These are phyloP conservation scores for Acanthoscelides obtectus DNA, from an alignment of 2,888 invertebrate species.

Conservation along the genomic window DNA sequence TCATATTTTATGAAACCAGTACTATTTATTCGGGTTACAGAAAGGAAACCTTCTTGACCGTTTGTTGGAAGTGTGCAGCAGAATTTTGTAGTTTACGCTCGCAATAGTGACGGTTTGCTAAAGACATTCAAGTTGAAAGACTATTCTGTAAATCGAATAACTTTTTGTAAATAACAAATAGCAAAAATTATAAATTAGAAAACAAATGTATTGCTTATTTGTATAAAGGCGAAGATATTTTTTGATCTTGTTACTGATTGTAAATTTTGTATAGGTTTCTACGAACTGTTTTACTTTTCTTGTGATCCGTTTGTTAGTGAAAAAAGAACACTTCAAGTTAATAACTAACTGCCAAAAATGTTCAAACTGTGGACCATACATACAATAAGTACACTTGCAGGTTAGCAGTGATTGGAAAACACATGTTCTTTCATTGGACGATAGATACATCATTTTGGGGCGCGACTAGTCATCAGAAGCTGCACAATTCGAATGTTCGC, in stretches of 20 bases:
- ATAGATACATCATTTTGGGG: background rate
- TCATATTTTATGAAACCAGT: too few relatives aligned
- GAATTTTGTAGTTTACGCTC: too few relatives aligned
- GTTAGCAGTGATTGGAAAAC: background rate
- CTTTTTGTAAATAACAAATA: constrained; percentile 21
- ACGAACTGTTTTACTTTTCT: constrained; percentile 17
- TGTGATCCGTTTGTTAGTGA: constrained; percentile 19
- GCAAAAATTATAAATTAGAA: constrained; percentile 23
- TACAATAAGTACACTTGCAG: constrained; percentile 16
- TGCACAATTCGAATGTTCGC: too few relatives aligned
- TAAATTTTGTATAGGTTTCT: constrained; percentile 26
- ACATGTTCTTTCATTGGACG: background rate
- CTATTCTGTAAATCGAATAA: background rate
- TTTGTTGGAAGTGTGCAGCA: background rate
- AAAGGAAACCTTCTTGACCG: background rate
- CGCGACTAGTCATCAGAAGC: background rate
- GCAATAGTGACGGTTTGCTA: too few relatives aligned
- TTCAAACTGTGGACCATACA: constrained; percentile 28
- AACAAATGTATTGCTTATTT: constrained; percentile 21
- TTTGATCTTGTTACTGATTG: constrained; percentile 26
- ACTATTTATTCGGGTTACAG: background rate
- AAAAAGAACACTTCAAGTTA: constrained; percentile 11
- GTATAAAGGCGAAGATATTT: constrained; percentile 30
- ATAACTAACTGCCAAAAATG: constrained; percentile 23
- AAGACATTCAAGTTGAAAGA: constrained; percentile 3